A percentile compares a stretch with the other conserved stretches of the same genome.
phyloP scores from a whole-genome alignment of 2,113 vertebrate species.

The Callionymus lyra region DNA sequence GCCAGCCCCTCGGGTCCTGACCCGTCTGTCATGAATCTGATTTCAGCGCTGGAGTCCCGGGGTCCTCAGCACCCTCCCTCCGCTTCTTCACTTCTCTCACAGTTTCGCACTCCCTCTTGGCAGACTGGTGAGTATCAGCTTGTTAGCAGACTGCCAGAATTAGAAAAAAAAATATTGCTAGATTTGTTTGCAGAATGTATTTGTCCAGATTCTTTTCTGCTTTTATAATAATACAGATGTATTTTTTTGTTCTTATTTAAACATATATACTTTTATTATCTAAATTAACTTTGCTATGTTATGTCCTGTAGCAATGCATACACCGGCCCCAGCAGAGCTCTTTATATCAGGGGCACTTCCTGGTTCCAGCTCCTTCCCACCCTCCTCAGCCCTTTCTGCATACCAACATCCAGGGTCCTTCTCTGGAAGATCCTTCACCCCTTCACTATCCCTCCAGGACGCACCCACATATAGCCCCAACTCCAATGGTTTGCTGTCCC shows the following conservation, averaged over 20 bases:
- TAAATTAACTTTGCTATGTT: constrained; percentile 24
- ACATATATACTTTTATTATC: constrained; percentile 2
- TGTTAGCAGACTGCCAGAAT: constrained; percentile 1
- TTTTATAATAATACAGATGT: neutral
- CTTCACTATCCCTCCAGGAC: constrained; percentile 80
- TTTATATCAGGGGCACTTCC: constrained; percentile 85
- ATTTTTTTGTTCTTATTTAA: too few relatives aligned
- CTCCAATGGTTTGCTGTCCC: constrained; percentile 75
- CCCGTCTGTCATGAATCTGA: constrained; percentile 85
- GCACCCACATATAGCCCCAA: constrained; percentile 78
- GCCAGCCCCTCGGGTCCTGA: constrained; percentile 75
- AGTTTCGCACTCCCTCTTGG: constrained; percentile 87
- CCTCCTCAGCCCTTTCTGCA: constrained; percentile 80
- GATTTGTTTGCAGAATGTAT: neutral
- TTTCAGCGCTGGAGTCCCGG: constrained; percentile 84
- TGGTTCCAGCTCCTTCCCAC: constrained; percentile 78
- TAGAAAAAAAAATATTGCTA: neutral
- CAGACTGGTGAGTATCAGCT: constrained; percentile 71
- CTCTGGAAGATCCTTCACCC: constrained; percentile 77
- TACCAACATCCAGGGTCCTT: constrained; percentile 90
- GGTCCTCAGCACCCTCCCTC: constrained; percentile 79
- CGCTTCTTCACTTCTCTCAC: constrained; percentile 83
- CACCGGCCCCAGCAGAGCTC: constrained; percentile 79
- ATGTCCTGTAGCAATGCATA: constrained; percentile 78
- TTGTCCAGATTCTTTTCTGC: neutral